Base-by-base conservation (phyloP, 23 tunicate species). In the Ciona savignyi region DNA sequence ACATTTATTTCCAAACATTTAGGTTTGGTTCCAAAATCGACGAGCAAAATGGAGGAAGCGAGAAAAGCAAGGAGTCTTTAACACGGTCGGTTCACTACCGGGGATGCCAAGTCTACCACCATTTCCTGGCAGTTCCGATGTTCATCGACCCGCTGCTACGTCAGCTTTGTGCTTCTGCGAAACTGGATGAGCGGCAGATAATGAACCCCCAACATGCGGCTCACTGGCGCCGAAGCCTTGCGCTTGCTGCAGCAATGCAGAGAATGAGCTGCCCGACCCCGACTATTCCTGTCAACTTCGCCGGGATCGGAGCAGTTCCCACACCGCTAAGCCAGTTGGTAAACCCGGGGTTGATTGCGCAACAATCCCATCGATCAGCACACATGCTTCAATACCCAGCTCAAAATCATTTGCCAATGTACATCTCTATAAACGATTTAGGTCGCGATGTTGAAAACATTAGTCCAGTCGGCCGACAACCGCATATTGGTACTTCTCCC, bases 21-120 rank as follows among this genome's bases (percentile, higher is more conserved):
- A 88, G 96, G 99, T 95, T 66, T 95, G 99, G 99, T 95, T 95
- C 68, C 99, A 95, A 84, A 95, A 95, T 48, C 83, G 99, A 2
- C 80, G 99, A 34, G 99, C 99, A 31, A 95, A 95, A 42, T 84
- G 93, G 99, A 92, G 99, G 32, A 95, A 95, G 65, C 83, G 92
- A n/a, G 96, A 85, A n/a, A 88, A 89, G 62, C 99, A 95, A 70
- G 87, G 78, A 6, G 28, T 82, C 2, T 82, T 82, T 48, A 33
- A 34, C 70, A 71, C 42, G 3, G 20, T 82, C 28, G 70, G 80
- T 3, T 51, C 74, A 72, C 33, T 72, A 34, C 73, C 73, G 2
- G 83, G 83, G 4, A 20, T 70, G 20, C 27, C 74, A 2, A 34
- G 65, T 23, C 19, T 82, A 64, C 33, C 80, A 51, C 49, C 85